A percentile compares a stretch with the other conserved stretches of the same genome.
These are phyloP conservation scores for Oedothorax gibbosus DNA, from an alignment of 1,140 invertebrate species.

Conservation along the genomic window DNA sequence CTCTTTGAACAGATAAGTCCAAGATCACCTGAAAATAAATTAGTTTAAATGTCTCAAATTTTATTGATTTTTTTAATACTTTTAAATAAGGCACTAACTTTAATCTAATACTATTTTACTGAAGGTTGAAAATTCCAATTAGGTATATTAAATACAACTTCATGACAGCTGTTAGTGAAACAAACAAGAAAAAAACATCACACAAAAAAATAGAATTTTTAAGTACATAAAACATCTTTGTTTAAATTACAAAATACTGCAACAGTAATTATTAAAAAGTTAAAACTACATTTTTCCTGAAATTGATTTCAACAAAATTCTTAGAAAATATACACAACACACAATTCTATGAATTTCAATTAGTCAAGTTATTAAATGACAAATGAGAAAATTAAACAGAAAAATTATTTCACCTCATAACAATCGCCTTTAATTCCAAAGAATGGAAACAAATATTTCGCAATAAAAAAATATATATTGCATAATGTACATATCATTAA, in stretches of 20 bases:
- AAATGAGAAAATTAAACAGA: too few relatives aligned
- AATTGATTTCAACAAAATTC: too few relatives aligned
- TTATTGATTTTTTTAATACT: not conserved
- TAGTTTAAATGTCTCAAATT: not conserved
- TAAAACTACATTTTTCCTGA: too few relatives aligned
- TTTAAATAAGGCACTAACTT: not conserved
- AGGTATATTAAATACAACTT: not conserved
- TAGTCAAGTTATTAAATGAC: too few relatives aligned
- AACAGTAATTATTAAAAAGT: too few relatives aligned
- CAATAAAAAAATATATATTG: too few relatives aligned
- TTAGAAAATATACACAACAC: too few relatives aligned
- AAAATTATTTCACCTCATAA: not conserved
- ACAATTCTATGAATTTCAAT: too few relatives aligned
- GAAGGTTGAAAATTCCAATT: not conserved
- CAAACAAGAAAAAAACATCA: not conserved
- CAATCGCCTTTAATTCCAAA: not conserved
- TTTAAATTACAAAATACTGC: too few relatives aligned
- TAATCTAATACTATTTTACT: not conserved
- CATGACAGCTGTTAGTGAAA: not conserved
- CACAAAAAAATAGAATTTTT: too few relatives aligned
- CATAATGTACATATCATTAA: not conserved
- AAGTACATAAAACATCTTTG: too few relatives aligned
- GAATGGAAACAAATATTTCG: not conserved
- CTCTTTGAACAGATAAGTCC: constrained; percentile 42
- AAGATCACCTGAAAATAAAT: constrained; percentile 24